Conservation (phyloP, 1,140 invertebrate species). For the Drosophila setifemur region DNA sequence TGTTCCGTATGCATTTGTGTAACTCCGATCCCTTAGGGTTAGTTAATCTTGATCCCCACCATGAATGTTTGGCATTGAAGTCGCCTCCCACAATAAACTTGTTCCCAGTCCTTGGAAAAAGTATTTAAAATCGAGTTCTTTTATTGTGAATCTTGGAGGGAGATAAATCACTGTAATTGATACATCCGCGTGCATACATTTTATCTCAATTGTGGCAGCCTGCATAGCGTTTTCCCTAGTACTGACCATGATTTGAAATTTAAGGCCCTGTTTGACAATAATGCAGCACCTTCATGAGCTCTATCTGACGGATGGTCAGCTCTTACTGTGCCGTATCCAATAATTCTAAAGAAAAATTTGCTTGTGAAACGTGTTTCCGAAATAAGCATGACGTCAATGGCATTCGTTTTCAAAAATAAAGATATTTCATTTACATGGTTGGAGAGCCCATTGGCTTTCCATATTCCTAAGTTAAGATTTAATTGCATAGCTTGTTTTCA, state of each 20-base stretch:
- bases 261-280: neutral
- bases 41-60: no score
- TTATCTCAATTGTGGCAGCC: neutral
- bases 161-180: constrained; percentile 3
- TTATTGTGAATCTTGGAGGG: constrained; percentile 12
- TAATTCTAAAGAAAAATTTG: constrained; percentile 47
- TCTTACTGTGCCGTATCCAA: neutral
- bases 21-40: no score
- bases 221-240: neutral
- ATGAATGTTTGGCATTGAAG: no score
- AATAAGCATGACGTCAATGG: constrained; percentile 13
- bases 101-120: constrained; percentile 1
- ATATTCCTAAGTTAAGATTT: constrained; percentile 21
- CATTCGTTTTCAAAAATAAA: constrained; percentile 9
- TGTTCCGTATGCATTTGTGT: neutral
- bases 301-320: constrained; percentile 17
- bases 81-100: neutral
- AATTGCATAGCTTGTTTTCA: constrained; percentile 30
- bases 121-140: constrained; percentile 2
- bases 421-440: constrained; percentile 30
- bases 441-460: constrained; percentile 24
- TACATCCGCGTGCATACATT: neutral
- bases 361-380: constrained; percentile 76
- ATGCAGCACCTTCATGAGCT: constrained; percentile 30
- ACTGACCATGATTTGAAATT: constrained; percentile 8